Evolutionary conservation across 2,113 vertebrate species (phyloP), one percentile per base, ranked within the genome.

Genomic region (Puntigrus tetrazona): DNA sequence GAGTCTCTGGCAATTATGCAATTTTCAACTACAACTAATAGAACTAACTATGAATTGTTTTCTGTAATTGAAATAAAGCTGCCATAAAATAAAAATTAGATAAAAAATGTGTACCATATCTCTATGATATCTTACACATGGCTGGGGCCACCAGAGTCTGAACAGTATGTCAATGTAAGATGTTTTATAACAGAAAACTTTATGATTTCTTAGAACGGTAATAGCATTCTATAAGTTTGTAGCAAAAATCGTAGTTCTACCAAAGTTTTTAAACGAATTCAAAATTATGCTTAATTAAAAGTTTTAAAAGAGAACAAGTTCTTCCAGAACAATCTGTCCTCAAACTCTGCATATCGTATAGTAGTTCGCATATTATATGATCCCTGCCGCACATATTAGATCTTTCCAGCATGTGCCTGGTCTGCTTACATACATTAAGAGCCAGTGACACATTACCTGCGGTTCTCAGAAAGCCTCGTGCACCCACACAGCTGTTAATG

Each of bases 401-500:
- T 76, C 57, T 50, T 84, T 84, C 47, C 75, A 78, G 41, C 70
- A 74, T 47, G 76, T 63, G 73, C 31, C 50, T 63, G 29, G 27
- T 59, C 69, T 27, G 20, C 52, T 55, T 22, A 29, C 31, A 63
- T 65, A 38, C 77, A 73, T 77, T 77, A 73, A 78, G 77, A 57
- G 81, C 27, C 27, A 63, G 61, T 80, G 80, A 84, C 76, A 84
- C 87, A 88, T 89, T 88, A 88, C 77, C 78, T 82, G 57, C 65
- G 61, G 34, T 11, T 77, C 86, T 82, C 77, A 76, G 79, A 88
- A 73, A 90, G 83, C 79, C 59, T 59, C 86, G 69, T 87, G 87
- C 85, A n/a, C 91, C 90, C 81, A 92, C 89, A 29, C 84, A 87
- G 81, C 88, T 86, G 88, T 69, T 92, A 91, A 92, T 91, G 87